Percentiles rank a stretch among this genome's conserved stretches.
Evolutionary conservation across 2,888 invertebrate genomes (phyloP).

Genomic region (Andrena fulva): DNA sequence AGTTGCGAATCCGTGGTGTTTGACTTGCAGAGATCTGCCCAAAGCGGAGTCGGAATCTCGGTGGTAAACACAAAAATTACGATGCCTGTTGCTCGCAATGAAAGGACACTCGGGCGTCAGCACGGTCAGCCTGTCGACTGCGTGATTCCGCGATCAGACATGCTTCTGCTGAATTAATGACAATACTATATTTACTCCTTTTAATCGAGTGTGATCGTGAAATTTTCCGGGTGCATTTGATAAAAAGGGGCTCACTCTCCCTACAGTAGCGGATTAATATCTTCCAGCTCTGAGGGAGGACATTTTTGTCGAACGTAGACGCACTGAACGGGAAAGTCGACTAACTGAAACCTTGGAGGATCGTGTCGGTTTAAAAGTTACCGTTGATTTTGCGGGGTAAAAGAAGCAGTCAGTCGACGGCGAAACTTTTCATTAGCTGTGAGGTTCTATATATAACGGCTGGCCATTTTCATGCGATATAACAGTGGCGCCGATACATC

Average conservation of each 20-base stretch:
- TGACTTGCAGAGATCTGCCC: no score
- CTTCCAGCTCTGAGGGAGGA: neutral
- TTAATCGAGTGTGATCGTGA: no score
- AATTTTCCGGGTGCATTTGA: no score
- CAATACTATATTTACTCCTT: no score
- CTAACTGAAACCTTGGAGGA: neutral
- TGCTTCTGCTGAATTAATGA: no score
- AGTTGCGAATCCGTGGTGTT: neutral
- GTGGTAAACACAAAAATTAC: no score
- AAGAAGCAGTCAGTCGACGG: conserved; percentile 14
- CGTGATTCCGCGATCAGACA: no score
- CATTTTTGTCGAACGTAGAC: neutral
- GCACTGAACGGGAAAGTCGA: neutral
- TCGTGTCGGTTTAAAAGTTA: conserved; percentile 27
- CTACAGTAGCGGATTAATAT: neutral
- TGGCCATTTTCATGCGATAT: conserved; percentile 46
- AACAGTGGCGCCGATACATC: conserved; percentile 61
- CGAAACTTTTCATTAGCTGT: conserved; percentile 52
- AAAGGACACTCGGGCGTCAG: no score
- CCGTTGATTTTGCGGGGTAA: conserved; percentile 28
- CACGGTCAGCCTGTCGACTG: no score
- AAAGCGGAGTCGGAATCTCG: no score
- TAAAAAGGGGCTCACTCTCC: no score
- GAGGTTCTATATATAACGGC: conserved; percentile 44
- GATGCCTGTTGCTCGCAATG: no score